phyloP scores from a whole-genome alignment of 35 echinoderm and acorn worm genomes.

The Strongylocentrotus purpuratus region DNA sequence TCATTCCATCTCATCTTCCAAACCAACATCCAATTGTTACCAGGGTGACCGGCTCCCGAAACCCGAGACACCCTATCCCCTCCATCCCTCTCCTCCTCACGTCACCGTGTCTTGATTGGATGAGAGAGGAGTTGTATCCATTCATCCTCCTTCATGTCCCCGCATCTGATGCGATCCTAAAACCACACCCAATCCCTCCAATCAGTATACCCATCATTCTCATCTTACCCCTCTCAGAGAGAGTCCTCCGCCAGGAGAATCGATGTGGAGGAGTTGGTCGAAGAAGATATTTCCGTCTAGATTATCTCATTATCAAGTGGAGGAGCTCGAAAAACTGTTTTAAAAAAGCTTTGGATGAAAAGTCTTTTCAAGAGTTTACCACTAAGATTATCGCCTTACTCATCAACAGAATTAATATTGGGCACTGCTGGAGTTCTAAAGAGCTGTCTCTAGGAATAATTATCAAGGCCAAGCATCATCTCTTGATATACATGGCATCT shows the following conservation, averaged over 20 bases:
- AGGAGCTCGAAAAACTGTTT: too few species aligned
- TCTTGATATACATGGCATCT: too few species aligned
- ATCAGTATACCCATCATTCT: not conserved
- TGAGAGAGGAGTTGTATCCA: not conserved
- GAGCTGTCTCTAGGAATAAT: too few species aligned
- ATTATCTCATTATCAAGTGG: not conserved
- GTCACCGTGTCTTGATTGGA: conserved; percentile 1
- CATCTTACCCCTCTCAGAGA: not conserved
- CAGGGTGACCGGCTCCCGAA: not conserved
- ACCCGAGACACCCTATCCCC: not conserved
- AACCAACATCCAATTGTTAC: conserved; percentile 2
- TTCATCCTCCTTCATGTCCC: conserved; percentile 1
- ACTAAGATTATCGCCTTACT: too few species aligned
- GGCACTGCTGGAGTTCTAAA: too few species aligned
- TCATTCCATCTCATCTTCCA: not conserved
- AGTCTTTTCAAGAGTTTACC: too few species aligned
- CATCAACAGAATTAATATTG: too few species aligned
- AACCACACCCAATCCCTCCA: not conserved
- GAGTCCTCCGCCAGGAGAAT: not conserved
- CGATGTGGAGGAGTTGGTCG: not conserved
- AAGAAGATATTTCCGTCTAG: not conserved
- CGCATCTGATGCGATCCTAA: not conserved
- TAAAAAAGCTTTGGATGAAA: too few species aligned
- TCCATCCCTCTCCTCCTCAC: not conserved
- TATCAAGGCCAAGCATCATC: too few species aligned